Evolutionary conservation across 1,140 invertebrate species (phyloP), one percentile per base, ranked within the genome.

Genomic region (Phthorimaea operculella): DNA sequence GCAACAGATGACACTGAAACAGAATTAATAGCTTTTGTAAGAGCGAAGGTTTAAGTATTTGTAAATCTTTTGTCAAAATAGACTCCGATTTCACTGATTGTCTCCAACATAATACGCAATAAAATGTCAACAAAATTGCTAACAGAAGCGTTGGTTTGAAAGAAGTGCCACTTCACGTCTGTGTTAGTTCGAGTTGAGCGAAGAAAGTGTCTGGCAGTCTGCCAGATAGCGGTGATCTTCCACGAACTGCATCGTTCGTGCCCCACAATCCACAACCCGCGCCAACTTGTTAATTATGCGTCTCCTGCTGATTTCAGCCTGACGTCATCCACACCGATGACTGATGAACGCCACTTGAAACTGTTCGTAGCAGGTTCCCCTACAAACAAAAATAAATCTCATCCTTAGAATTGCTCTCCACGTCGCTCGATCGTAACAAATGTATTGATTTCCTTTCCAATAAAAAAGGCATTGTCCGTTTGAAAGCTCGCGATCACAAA

Each of bases 401-500:
- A 56, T 47, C 4, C 34, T 39, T 33, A n/a, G 3, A 50, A 33
- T 28, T 33, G 48, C n/a, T 28, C 21, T 28, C 21, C 21, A 36
- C 18, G 34, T 56, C 28, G 15, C 47, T 51, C 50, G 39, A 68
- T 66, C 58, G 58, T 70, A 62, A 70, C 70, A 66, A 69, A 63
- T 58, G 60, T 76, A 77, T 78, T 74, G 74, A 78, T 78, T 76
- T 70, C 66, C 62, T 72, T 74, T 74, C 62, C 65, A 64, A 66
- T 72, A 74, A 76, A 73, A 6, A 70, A 67, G 55, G 45, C 63
- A 76, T 78, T 79, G 75, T 77, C 59, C 59, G 62, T 77, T 79
- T 66, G 70, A 78, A 78, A 77, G 75, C 66, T 70, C 70, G 66
- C 62, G 62, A 55, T 68, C 75, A 74, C 68, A 79, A 70, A 80